Evolutionary conservation across 2,797 vertebrate species (phyloP), one percentile per base, ranked within the genome.

Genomic region (Thalassophryne amazonica): DNA sequence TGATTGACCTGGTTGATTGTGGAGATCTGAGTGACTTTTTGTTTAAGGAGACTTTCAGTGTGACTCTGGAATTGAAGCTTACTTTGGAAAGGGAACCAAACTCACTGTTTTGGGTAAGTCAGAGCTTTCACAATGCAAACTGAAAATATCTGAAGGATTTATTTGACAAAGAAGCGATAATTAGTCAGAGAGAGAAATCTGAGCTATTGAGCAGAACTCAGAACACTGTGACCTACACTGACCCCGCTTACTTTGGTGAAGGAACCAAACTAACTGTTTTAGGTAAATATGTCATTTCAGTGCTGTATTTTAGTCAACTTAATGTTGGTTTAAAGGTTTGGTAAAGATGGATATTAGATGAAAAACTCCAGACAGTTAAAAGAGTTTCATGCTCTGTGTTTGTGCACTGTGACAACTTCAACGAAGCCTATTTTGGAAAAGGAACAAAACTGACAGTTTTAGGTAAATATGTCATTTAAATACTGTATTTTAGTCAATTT

Each of bases 371-470:
- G 11, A 35, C 39, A 24, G 2, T 12, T 2, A 3, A 0, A 6
- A 16, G 18, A 60, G 48, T 42, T 76, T 75, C 5, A n/a, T 71
- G 76, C 18, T 54, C 10, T 54, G 64, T 46, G 23, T 42, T 24
- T 31, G 47, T 46, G 8, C 64, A 81, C 81, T 67, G 81, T 88
- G 85, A 79, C 61, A 68, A 72, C 3, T 2, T 1, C 3, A 48
- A 76, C 14, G 54, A 60, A 58, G 81, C 76, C 0, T 68, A 76
- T 59, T 86, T 87, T 56, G 83, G 84, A 52, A 35, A 49, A 46
- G 85, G 86, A 69, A 86, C 83, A 13, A 88, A 85, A 71, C 60
- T 87, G 31, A 89, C 80, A 0, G 82, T 89, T 67, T 33, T 89
- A 11, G 85, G 82, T 87, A 57, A 85, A 83, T 63, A 1, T 21